Base-by-base conservation (phyloP, 2,888 invertebrate genomes). In the Ganaspis brasiliensis region DNA sequence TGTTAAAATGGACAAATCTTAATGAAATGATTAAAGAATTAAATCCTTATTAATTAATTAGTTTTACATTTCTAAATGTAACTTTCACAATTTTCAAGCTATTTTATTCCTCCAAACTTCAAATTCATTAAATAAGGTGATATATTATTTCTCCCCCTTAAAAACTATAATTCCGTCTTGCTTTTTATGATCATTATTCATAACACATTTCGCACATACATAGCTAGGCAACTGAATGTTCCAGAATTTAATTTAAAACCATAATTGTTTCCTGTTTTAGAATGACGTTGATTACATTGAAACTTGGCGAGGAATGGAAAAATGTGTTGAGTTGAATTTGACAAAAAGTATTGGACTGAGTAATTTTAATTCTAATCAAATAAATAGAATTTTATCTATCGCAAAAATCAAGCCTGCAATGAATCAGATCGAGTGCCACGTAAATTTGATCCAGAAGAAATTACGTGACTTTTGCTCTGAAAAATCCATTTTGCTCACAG, bases 351-450 rank as follows among this genome's bases (percentile, higher is more conserved):
- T 97, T 78, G 97, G 97, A 0, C 89, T 97, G 0, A 96, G 96
- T 56, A 97, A 97, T 91, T 97, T 97, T 88, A 96, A 96, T 87
- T 92, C 92, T 14, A 90, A 94, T 35, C 97, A 97, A 89, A 92
- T 96, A 5, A 93, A 94, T 72, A 92, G 95, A 12, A 81, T 97
- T 1, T 80, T 96, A 14, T 92, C 93, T 0, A 92, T 93, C 70
- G 93, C 94, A 52, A 91, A 88, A 73, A 92, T 95, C 10, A 93
- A 92, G 79, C 95, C 95, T 0, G 94, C 93, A 2, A 93, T 93
- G 16, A 94, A 95, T 87, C 94, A 96, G 91, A 92, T 94, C 1
- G 92, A 93, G 89, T 92, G 93, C 14, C 93, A 96, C 85, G 93
- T 96, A 0, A 95, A 95, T 83, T 92, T 96, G 2, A 95, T 95